These are phyloP conservation scores for Candidula unifasciata DNA, from an alignment of 2,888 invertebrate genomes.

Conservation along the genomic window DNA sequence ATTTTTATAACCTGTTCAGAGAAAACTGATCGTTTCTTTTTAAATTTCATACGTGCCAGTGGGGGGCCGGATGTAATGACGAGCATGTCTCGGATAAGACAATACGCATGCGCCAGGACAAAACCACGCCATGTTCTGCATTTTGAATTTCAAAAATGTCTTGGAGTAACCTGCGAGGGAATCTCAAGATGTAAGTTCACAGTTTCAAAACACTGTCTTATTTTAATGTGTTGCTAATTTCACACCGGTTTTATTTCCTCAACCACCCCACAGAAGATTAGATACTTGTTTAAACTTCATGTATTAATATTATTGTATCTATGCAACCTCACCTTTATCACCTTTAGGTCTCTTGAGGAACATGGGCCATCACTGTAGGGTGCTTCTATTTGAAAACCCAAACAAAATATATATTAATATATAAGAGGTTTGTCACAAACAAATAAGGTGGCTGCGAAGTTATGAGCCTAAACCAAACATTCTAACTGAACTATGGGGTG, in stretches of 20 bases:
- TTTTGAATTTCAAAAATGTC: slow-evolving; percentile 1
- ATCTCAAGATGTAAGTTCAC: not conserved
- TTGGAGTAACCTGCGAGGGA: not conserved
- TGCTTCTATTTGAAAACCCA: no score
- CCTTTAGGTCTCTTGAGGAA: not conserved
- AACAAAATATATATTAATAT: no score
- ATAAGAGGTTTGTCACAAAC: no score
- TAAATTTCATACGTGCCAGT: not conserved
- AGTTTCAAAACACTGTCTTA: not conserved
- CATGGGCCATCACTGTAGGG: no score
- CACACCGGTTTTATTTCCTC: not conserved
- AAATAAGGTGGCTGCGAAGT: no score
- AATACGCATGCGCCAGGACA: slow-evolving; percentile 1
- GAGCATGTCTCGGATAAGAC: slow-evolving; percentile 25
- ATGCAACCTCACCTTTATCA: not conserved
- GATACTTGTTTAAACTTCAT: no score
- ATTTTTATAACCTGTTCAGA: no score
- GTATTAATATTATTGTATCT: not conserved
- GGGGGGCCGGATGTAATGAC: not conserved
- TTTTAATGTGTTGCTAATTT: no score
- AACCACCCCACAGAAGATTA: not conserved
- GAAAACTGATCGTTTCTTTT: not conserved
- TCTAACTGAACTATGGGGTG: no score
- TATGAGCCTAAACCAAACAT: no score
- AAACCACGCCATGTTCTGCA: slow-evolving; percentile 15